These are phyloP conservation scores for Epinephelus awoara DNA, from an alignment of 2,797 vertebrate genomes.

Conservation along the genomic window DNA sequence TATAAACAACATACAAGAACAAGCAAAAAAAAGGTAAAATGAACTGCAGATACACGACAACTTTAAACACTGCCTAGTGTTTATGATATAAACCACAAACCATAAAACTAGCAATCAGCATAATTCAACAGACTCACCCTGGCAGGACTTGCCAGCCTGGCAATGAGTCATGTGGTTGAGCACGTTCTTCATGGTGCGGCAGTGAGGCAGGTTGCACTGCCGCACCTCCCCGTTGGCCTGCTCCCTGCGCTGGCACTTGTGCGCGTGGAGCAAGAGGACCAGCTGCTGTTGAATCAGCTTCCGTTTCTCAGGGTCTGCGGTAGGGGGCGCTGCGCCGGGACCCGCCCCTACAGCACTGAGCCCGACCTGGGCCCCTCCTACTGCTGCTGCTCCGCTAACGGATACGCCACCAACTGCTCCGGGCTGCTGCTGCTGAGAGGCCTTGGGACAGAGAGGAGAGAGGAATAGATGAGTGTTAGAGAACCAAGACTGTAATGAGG, in stretches of 20 bases:
- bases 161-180: slow-evolving; percentile 99
- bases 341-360: slow-evolving; percentile 84
- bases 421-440: slow-evolving; percentile 87
- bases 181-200: slow-evolving; percentile 99
- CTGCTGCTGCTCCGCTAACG: slow-evolving; percentile 57
- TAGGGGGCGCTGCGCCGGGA: slow-evolving; percentile 91
- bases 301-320: slow-evolving; percentile 97
- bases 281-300: slow-evolving; percentile 99
- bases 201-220: slow-evolving; percentile 97
- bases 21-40: slow-evolving; percentile 1
- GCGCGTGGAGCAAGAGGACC: slow-evolving; percentile 95
- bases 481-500: not conserved
- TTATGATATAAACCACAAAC: slow-evolving; percentile 33
- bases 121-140: slow-evolving; percentile 87
- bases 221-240: slow-evolving; percentile 96
- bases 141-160: slow-evolving; percentile 98
- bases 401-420: slow-evolving; percentile 76
- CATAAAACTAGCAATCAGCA: slow-evolving; percentile 32
- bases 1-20: slow-evolving; percentile 26
- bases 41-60: slow-evolving; percentile 30
- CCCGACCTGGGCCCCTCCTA: slow-evolving; percentile 76
- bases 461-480: not conserved
- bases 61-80: slow-evolving; percentile 30
- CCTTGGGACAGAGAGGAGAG: slow-evolving; percentile 67
- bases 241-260: slow-evolving; percentile 97